A percentile compares a stretch with the other conserved stretches of the same genome.
Conservation (phyloP, 2,797 vertebrate genomes). For the Semaprochilodus insignis region DNA sequence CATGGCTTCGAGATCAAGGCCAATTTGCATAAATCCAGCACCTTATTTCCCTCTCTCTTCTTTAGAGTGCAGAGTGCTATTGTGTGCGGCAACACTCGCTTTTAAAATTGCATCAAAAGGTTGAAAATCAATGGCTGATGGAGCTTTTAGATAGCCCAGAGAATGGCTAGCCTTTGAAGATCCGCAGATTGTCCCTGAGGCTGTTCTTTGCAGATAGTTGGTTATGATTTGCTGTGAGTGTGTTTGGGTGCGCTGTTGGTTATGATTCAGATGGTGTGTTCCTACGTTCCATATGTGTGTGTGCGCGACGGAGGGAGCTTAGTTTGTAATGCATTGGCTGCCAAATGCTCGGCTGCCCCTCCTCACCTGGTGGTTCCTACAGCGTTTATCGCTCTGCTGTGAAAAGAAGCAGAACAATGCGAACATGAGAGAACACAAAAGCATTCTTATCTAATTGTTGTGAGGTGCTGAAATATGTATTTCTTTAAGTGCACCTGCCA, state of each 20-base stretch:
- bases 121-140: slow-evolving; percentile 54
- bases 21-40: slow-evolving; percentile 3
- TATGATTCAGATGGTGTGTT: slow-evolving; percentile 33
- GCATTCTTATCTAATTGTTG: neutral
- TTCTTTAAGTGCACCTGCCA: neutral
- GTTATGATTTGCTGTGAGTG: slow-evolving; percentile 26
- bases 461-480: neutral
- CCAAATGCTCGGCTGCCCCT: slow-evolving; percentile 7
- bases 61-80: neutral
- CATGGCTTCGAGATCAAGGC: neutral
- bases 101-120: slow-evolving; percentile 50
- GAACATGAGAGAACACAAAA: neutral
- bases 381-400: neutral
- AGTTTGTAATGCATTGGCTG: slow-evolving; percentile 19
- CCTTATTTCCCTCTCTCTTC: slow-evolving; percentile 4
- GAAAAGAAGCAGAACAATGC: neutral
- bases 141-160: slow-evolving; percentile 36
- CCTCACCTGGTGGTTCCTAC: slow-evolving; percentile 9
- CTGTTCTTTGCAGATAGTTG: slow-evolving; percentile 31
- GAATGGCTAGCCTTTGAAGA: slow-evolving; percentile 40
- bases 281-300: neutral
- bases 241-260: neutral
- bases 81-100: slow-evolving; percentile 24
- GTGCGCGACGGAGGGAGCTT: neutral
- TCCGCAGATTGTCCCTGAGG: slow-evolving; percentile 26